Percentiles rank a stretch among this genome's conserved stretches.
These are phyloP conservation scores for Lipophrys pholis DNA, from an alignment of 2,113 vertebrate genomes.

Conservation along the genomic window DNA sequence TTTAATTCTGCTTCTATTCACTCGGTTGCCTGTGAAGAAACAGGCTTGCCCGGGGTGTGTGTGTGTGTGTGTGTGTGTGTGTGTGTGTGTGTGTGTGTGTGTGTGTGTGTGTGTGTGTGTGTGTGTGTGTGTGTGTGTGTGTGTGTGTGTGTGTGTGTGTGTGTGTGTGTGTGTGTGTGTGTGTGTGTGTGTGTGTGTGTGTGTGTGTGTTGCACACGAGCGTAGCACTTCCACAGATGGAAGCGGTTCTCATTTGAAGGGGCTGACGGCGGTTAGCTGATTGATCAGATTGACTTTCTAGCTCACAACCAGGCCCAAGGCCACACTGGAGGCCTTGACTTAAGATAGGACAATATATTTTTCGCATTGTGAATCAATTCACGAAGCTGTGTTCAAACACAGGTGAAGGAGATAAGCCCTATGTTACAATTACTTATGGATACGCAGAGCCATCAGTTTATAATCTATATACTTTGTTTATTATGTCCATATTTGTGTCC, in stretches of 20 bases:
- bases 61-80: conserved; percentile 16
- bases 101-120: conserved; percentile 4
- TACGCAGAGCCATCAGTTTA: too few relatives aligned
- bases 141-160: too few relatives aligned
- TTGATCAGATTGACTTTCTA: conserved; percentile 72
- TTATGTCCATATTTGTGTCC: too few relatives aligned
- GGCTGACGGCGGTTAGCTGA: conserved; percentile 57
- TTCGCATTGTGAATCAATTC: conserved; percentile 14
- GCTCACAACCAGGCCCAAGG: conserved; percentile 38
- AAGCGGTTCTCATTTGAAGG: conserved; percentile 48
- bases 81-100: conserved; percentile 12
- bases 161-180: too few relatives aligned
- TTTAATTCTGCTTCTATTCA: conserved; percentile 32
- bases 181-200: too few relatives aligned
- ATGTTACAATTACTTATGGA: too few relatives aligned
- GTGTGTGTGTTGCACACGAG: conserved; percentile 18
- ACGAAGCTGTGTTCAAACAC: neutral
- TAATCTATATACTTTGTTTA: too few relatives aligned
- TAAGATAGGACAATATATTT: conserved; percentile 18
- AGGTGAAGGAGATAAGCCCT: neutral
- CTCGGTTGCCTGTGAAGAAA: conserved; percentile 40
- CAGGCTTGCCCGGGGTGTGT: conserved; percentile 34
- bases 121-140: too few relatives aligned
- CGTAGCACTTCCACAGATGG: conserved; percentile 40
- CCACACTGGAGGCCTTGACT: conserved; percentile 28